Evolutionary conservation across 2,113 vertebrate genomes (phyloP).

Genomic region (Salminus brasiliensis): DNA sequence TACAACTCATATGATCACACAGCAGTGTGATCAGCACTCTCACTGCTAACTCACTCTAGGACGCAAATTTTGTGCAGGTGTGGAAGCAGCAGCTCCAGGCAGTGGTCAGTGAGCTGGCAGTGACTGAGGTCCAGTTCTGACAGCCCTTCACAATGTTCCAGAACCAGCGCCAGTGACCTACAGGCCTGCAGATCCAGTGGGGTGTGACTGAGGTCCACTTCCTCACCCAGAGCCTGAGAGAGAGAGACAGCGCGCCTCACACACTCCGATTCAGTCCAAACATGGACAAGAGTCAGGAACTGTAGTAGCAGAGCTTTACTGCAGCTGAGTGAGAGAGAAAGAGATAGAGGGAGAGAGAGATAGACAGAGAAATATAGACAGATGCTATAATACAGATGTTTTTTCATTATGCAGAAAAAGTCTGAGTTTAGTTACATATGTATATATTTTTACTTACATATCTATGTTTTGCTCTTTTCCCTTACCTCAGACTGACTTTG

Average conservation of each 20-base stretch:
- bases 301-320: slow-evolving; percentile 48
- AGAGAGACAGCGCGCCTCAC: slow-evolving; percentile 31
- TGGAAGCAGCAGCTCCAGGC: slow-evolving; percentile 50
- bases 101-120: slow-evolving; percentile 51
- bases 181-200: slow-evolving; percentile 39
- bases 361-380: neutral
- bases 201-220: slow-evolving; percentile 57
- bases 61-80: slow-evolving; percentile 49
- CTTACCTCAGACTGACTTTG: slow-evolving; percentile 45
- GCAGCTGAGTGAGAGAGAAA: slow-evolving; percentile 32
- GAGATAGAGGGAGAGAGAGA: neutral
- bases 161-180: slow-evolving; percentile 45
- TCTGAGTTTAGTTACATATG: neutral
- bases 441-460: neutral
- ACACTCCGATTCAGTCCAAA: neutral
- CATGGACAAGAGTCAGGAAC: slow-evolving; percentile 29
- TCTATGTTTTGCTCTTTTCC: neutral
- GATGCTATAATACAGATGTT: neutral
- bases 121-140: slow-evolving; percentile 58
- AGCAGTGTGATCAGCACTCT: neutral
- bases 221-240: slow-evolving; percentile 33
- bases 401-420: no score
- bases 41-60: slow-evolving; percentile 50
- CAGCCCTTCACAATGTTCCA: slow-evolving; percentile 53
- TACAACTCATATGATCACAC: neutral